Evolutionary conservation across 2,888 invertebrate genomes (phyloP).

Genomic region (Drosophila putrida): DNA sequence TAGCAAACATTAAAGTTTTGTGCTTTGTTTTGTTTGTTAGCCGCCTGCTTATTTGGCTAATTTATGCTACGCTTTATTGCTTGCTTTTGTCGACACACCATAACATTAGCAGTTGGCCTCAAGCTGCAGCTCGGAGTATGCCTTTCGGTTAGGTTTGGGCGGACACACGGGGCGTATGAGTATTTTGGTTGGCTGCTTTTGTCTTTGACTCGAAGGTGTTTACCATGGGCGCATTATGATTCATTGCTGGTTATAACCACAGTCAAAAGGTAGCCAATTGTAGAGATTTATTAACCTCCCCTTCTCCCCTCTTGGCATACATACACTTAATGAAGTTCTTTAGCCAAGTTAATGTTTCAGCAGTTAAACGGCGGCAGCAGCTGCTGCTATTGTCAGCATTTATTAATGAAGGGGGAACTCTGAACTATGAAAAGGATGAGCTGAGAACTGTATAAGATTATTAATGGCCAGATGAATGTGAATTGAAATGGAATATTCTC

Average conservation of each 20-base stretch:
- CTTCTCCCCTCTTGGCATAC: background rate
- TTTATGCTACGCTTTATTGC: constrained; percentile 78
- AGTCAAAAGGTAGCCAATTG: constrained; percentile 74
- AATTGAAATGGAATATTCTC: background rate
- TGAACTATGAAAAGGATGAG: background rate
- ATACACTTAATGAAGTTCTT: constrained; percentile 70
- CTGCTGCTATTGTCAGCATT: constrained; percentile 49
- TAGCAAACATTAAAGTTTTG: constrained; percentile 78
- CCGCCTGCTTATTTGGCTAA: constrained; percentile 74
- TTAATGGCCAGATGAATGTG: constrained; percentile 1
- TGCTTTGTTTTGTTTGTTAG: constrained; percentile 51
- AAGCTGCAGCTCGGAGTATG: constrained; percentile 36
- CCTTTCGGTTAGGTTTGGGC: constrained; percentile 26
- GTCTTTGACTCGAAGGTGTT: constrained; percentile 53
- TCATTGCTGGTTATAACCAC: constrained; percentile 63
- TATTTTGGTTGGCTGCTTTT: constrained; percentile 26
- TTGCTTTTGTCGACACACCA: constrained; percentile 72
- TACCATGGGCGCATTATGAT: constrained; percentile 63
- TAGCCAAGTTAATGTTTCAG: constrained; percentile 72
- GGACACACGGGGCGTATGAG: constrained; percentile 51
- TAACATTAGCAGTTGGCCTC: constrained; percentile 66
- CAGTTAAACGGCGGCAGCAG: constrained; percentile 56
- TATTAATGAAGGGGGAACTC: constrained; percentile 39
- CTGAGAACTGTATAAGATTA: constrained; percentile 3
- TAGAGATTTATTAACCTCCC: constrained; percentile 64